Evolutionary conservation across 92 coral and sea anemone genomes (phyloP), one percentile per base, ranked within the genome.

Genomic region (Epizoanthus ramosus): DNA sequence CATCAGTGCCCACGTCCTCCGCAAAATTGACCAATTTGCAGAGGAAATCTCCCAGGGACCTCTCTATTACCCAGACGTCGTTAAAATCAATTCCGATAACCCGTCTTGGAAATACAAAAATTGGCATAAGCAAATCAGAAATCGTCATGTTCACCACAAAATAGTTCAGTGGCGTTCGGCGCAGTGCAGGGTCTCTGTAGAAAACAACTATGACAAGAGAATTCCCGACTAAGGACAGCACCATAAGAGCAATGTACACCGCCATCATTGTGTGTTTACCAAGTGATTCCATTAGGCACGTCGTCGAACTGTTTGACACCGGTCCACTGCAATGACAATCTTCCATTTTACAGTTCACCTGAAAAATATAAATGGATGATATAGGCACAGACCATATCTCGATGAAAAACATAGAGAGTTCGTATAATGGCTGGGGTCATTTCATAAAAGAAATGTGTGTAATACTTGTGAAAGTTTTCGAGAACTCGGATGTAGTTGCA

Each of bases 21-120:
- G 22, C 75, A 71, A 71, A 71, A n/a, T 71, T 71, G 57, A 71
- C 75, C 2, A 71, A 35, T 71, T 71, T 71, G 23, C 75, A 71
- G 5, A 71, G 75, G 57, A 71, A 71, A 6, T 41, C 75, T 47
- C 75, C 75, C 75, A 71, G 22, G 50, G 75, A 25, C 3, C 75
- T 56, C 24, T 71, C 75, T 19, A 71, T 19, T 54, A 41, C 18
- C 75, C 75, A 71, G 6, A 39, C 50, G 17, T 71, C 75, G 75
- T 71, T 71, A 9, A n/a, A 22, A 13, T 71, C 75, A 39, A 71
- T 71, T 71, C 75, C 75, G 1, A 47, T 4, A 7, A 71, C 57
- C 28, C 75, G 75, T 71, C 75, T 71, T 41, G 75, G 75, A 19
- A 71, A 56, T 1, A 71, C 75, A 71, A 71, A 71, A 21, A 71